These are phyloP conservation scores for Cremastobaeus sp. DNA, from an alignment of 2,888 invertebrate genomes.

Conservation along the genomic window DNA sequence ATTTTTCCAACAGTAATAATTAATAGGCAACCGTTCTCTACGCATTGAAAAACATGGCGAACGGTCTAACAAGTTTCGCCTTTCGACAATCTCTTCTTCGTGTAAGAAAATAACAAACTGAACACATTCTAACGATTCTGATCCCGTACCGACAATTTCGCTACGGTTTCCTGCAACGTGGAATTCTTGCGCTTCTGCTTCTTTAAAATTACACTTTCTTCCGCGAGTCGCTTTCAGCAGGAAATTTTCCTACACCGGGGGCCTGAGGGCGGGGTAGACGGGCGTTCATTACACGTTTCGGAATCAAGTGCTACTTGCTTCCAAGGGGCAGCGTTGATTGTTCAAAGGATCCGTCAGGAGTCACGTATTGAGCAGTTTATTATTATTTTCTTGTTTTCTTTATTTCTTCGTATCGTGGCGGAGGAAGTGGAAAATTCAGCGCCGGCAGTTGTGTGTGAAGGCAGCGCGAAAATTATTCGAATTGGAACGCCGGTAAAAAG, in stretches of 20 bases:
- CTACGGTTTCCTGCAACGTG: constrained; percentile 17
- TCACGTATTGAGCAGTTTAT: constrained; percentile 59
- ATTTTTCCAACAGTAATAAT: too few species aligned
- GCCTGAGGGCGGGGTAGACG: not conserved
- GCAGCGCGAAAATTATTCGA: constrained; percentile 28
- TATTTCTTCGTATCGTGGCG: too few species aligned
- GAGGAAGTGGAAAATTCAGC: constrained; percentile 26
- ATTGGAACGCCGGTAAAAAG: constrained; percentile 23
- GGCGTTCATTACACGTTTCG: constrained; percentile 45
- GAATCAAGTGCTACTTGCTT: constrained; percentile 47
- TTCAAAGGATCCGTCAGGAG: constrained; percentile 49
- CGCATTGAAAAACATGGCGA: too few species aligned
- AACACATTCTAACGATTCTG: too few species aligned
- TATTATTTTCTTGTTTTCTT: too few species aligned
- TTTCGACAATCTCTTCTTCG: too few species aligned
- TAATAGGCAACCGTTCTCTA: too few species aligned
- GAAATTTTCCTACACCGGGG: constrained; percentile 39
- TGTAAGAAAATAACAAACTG: too few species aligned
- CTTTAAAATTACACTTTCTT: constrained; percentile 40
- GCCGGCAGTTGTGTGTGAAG: constrained; percentile 38
- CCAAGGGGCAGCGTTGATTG: constrained; percentile 54
- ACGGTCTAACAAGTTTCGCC: too few species aligned
- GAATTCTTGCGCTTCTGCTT: not conserved
- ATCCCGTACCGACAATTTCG: too few species aligned
- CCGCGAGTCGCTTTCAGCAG: constrained; percentile 39